Evolutionary conservation across 2,888 invertebrate species (phyloP).

Genomic region (Andrena chrysosceles): DNA sequence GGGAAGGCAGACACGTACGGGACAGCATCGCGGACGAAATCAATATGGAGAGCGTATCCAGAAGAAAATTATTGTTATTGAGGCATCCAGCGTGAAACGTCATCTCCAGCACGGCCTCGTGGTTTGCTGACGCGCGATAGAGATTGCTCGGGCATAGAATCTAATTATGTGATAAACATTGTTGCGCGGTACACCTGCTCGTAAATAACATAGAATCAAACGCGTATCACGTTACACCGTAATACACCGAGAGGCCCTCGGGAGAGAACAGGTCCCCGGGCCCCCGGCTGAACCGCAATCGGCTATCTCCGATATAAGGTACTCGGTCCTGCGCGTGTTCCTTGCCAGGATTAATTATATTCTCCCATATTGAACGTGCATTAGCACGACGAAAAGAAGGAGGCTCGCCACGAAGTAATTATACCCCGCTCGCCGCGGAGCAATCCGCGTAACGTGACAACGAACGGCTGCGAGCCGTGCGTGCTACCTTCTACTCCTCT

Average conservation of each 20-base stretch:
- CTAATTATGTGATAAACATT: slow-evolving; percentile 75
- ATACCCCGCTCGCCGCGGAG: slow-evolving; percentile 16
- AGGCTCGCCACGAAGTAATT: slow-evolving; percentile 36
- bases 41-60: slow-evolving; percentile 62
- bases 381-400: slow-evolving; percentile 43
- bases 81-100: slow-evolving; percentile 55
- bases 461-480: not conserved
- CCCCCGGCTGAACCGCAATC: slow-evolving; percentile 46
- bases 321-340: slow-evolving; percentile 49
- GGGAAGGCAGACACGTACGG: slow-evolving; percentile 14
- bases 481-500: not conserved
- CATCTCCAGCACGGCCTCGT: slow-evolving; percentile 39
- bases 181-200: slow-evolving; percentile 70
- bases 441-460: slow-evolving; percentile 27
- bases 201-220: slow-evolving; percentile 77
- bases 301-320: slow-evolving; percentile 41
- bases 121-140: slow-evolving; percentile 60
- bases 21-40: slow-evolving; percentile 51
- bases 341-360: slow-evolving; percentile 61
- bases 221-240: slow-evolving; percentile 73
- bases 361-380: slow-evolving; percentile 41
- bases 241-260: slow-evolving; percentile 60
- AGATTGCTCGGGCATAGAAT: slow-evolving; percentile 69
- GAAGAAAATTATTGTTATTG: slow-evolving; percentile 67
- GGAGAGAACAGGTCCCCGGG: slow-evolving; percentile 56